Conservation (phyloP, 2,113 vertebrate genomes). For the Boulengeromyrus knoepffleri region DNA sequence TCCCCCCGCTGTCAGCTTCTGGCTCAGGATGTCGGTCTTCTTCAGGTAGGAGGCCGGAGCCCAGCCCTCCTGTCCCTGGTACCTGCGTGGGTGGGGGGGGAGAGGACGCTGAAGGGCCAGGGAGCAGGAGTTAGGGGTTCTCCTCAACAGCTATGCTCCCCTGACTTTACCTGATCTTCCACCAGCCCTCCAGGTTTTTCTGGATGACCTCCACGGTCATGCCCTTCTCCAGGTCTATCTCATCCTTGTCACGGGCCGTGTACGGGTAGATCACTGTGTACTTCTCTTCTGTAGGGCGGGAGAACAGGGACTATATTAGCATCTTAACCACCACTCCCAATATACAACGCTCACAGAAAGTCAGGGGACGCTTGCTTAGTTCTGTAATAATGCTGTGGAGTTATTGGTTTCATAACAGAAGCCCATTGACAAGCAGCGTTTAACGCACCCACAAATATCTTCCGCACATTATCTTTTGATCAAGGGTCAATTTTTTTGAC, state of each 20-base stretch:
- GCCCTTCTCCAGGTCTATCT: conserved; percentile 88
- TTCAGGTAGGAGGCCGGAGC: conserved; percentile 92
- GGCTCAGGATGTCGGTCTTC: conserved; percentile 70
- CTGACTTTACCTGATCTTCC: conserved; percentile 86
- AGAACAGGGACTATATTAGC: not conserved
- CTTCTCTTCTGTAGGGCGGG: conserved; percentile 73
- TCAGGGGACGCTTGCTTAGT: not conserved
- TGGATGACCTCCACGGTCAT: conserved; percentile 88
- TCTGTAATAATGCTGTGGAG: not conserved
- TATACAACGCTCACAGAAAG: not conserved
- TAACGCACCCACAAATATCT: not conserved
- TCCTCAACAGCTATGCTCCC: not conserved
- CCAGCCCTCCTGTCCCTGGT: conserved; percentile 92
- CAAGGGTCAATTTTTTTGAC: not conserved
- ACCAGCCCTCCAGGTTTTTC: conserved; percentile 98
- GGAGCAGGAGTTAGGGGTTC: not conserved
- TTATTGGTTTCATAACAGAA: not conserved
- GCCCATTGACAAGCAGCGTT: not conserved
- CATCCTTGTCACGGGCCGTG: conserved; percentile 82
- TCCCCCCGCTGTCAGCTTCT: conserved; percentile 67
- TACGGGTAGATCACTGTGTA: conserved; percentile 90
- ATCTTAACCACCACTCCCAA: not conserved
- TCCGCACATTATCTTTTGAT: not conserved
- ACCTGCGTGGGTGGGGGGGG: conserved; percentile 53
- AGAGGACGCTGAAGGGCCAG: not conserved